Evolutionary conservation across 2,888 invertebrate genomes (phyloP).

Genomic region (Drosophila meridiana): DNA sequence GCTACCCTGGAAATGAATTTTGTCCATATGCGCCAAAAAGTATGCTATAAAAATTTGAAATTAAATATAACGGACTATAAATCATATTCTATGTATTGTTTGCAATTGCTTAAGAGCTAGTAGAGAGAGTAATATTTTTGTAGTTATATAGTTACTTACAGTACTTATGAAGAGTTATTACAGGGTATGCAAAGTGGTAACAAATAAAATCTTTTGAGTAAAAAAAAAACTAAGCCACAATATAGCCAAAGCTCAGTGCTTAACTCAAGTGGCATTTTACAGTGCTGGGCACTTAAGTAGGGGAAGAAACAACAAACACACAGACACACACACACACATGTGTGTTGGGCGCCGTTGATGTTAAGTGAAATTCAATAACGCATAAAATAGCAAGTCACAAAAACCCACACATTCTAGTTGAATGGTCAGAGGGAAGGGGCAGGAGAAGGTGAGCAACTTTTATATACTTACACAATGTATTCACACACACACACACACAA

Average conservation of each 20-base stretch:
- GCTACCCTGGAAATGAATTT: conserved; percentile 9
- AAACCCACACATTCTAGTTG: conserved; percentile 27
- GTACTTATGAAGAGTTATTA: not conserved
- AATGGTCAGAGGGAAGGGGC: not conserved
- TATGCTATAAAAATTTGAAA: not conserved
- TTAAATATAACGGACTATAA: not conserved
- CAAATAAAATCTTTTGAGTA: conserved; percentile 3
- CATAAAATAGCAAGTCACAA: conserved; percentile 73
- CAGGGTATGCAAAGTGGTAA: conserved; percentile 20
- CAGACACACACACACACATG: conserved; percentile 13
- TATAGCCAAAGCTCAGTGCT: conserved; percentile 32
- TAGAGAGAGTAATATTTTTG: no score
- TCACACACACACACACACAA: not conserved
- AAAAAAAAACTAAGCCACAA: conserved; percentile 38
- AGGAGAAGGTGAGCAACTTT: conserved; percentile 4
- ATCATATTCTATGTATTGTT: not conserved
- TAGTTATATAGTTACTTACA: not conserved
- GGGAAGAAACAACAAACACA: conserved; percentile 28
- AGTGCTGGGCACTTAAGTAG: conserved; percentile 51
- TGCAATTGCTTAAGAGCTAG: not conserved
- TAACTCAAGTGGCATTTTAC: conserved; percentile 60
- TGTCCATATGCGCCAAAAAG: not conserved
- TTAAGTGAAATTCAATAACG: conserved; percentile 81
- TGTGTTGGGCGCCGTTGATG: conserved; percentile 54
- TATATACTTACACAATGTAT: conserved; percentile 31